Evolutionary conservation across 30 jellyfish, hydroid and myxozoan species (phyloP).

Genomic region (Hydractinia echinata): DNA sequence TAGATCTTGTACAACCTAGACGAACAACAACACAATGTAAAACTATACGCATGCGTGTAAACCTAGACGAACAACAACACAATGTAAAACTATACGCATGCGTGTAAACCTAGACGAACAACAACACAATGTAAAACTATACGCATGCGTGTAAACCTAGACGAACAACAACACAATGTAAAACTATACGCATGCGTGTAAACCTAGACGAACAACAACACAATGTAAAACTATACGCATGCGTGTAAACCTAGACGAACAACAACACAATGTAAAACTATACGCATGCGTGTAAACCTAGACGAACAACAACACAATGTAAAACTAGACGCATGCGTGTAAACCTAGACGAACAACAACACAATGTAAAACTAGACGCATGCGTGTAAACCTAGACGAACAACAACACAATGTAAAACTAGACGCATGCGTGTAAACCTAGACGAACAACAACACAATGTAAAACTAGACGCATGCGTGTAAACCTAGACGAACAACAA

Average conservation of each 20-base stretch:
- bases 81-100: not conserved
- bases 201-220: conserved; percentile 49
- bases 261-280: not conserved
- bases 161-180: conserved; percentile 15
- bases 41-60: not conserved
- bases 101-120: conserved; percentile 47
- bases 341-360: conserved; percentile 51
- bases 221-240: not conserved
- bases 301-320: conserved; percentile 13
- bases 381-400: conserved; percentile 45
- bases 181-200: not conserved
- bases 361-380: not conserved
- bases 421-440: conserved; percentile 34
- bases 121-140: not conserved
- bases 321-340: not conserved
- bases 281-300: conserved; percentile 34
- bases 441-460: conserved; percentile 16
- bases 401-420: not conserved
- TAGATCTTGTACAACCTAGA: conserved; percentile 87
- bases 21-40: conserved; percentile 12
- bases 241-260: conserved; percentile 46
- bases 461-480: not conserved
- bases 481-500: conserved; percentile 51
- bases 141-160: conserved; percentile 38
- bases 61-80: not conserved